Evolutionary conservation across 2,797 vertebrate genomes (phyloP).

Genomic region (Catostomus latipinnis): DNA sequence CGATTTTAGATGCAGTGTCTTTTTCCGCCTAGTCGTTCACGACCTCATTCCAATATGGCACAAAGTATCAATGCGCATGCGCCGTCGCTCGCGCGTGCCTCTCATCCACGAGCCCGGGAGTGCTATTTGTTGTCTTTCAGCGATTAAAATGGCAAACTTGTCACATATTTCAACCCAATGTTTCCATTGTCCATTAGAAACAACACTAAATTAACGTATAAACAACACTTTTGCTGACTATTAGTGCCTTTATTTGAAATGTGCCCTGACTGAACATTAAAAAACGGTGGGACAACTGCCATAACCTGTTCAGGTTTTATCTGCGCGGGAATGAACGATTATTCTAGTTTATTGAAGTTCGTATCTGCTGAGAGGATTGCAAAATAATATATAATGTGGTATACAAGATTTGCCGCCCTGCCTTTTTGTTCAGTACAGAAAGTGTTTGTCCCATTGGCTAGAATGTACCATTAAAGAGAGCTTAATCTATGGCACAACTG

Average conservation of each 20-base stretch:
- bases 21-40: constrained; percentile 85
- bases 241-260: neutral
- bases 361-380: neutral
- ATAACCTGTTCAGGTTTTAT: constrained; percentile 23
- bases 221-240: constrained; percentile 10
- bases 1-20: constrained; percentile 83
- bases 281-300: constrained; percentile 16
- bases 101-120: constrained; percentile 73
- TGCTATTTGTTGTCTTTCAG: constrained; percentile 65
- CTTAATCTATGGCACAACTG: constrained; percentile 34
- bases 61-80: constrained; percentile 83
- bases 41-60: constrained; percentile 98
- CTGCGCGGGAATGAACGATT: neutral
- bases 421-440: constrained; percentile 37
- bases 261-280: constrained; percentile 12
- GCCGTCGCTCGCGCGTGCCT: constrained; percentile 70
- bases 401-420: constrained; percentile 5
- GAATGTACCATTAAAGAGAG: constrained; percentile 27
- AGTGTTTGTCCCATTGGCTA: constrained; percentile 39
- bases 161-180: constrained; percentile 64
- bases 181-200: neutral
- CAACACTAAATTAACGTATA: neutral
- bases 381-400: neutral
- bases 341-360: neutral
- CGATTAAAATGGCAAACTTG: constrained; percentile 65